Evolutionary conservation across 2,888 invertebrate species (phyloP), one percentile per base, ranked within the genome.

Genomic region (Gryllus longicercus): DNA sequence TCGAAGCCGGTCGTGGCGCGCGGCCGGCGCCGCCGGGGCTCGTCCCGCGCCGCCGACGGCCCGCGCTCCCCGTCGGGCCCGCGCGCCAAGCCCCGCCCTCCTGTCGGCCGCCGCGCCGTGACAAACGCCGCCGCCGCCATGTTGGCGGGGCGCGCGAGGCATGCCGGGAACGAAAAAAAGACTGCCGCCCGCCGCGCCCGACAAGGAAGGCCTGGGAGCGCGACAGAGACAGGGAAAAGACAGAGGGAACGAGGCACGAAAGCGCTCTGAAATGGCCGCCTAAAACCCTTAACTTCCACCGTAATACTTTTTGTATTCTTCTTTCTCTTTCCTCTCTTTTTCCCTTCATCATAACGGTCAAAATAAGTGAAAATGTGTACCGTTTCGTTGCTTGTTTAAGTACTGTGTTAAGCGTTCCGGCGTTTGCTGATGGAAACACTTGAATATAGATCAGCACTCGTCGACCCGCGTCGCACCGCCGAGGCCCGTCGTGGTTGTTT

Each of bases 131-230:
- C 63, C 63, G 63, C 63, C 63, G 63, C 63, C 63, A 63, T 63
- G 63, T 63, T 63, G 63, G 16, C n/a, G 63, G 63, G 16, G 63
- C 14, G 63, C 63, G 63, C 63, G 63, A n/a, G 16, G 63, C 63
- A 63, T n/a, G 63, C 63, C 63, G 63, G 63, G 63, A 63, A 63
- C 63, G 63, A 63, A 63, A 63, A 63, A 63, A 63, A 63, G n/a
- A n/a, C 14, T 18, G 63, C 14, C 14, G 63, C 14, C 14, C 63
- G 63, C 14, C 3, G 16, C 63, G 14, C n/a, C 63, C 63, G 63
- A 63, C 63, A n/a, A 63, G 63, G 63, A 63, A 14, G 63, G 63
- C 16, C 16, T n/a, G 63, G 8, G 63, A n/a, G 63, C 14, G 63
- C 14, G 63, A 14, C 16, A 63, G 63, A 63, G 63, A 63, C 16